Percentiles rank a stretch among this genome's conserved stretches.
Conservation (phyloP, 30 jellyfish, hydroid and myxozoan genomes). For the Hydra vulgaris region DNA sequence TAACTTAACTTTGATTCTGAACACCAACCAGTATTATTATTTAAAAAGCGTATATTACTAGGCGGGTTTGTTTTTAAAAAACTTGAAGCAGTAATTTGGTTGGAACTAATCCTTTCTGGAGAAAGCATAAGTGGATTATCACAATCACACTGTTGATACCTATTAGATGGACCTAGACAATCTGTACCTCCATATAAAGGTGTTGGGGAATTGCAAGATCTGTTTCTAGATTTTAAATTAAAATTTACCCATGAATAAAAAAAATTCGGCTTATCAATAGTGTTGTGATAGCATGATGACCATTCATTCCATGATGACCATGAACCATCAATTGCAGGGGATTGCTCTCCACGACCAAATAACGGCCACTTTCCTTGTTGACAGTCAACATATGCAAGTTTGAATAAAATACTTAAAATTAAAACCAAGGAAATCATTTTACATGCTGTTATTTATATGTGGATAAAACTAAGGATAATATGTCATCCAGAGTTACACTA, state of each 20-base stretch:
- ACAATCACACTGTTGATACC: slow-evolving; percentile 24
- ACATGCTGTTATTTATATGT: too few species aligned
- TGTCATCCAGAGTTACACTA: too few species aligned
- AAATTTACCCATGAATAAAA: slow-evolving; percentile 27
- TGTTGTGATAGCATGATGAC: slow-evolving; percentile 27
- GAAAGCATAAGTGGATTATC: slow-evolving; percentile 23
- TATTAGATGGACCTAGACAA: slow-evolving; percentile 21
- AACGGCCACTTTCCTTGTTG: too few species aligned
- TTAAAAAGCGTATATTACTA: slow-evolving; percentile 1
- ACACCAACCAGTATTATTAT: slow-evolving; percentile 31
- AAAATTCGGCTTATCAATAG: background rate
- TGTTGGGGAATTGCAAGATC: slow-evolving; percentile 21
- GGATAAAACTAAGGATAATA: too few species aligned
- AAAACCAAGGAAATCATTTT: too few species aligned
- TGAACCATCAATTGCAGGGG: slow-evolving; percentile 29
- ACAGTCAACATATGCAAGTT: too few species aligned
- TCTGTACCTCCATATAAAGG: slow-evolving; percentile 33
- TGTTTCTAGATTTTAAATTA: slow-evolving; percentile 10
- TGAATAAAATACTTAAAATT: too few species aligned
- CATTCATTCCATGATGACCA: slow-evolving; percentile 33
- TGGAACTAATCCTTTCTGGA: background rate
- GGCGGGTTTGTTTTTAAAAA: slow-evolving; percentile 2
- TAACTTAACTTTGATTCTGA: slow-evolving; percentile 11
- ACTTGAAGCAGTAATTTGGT: slow-evolving; percentile 10
- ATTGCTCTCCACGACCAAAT: background rate